Evolutionary conservation across 2,113 vertebrate species (phyloP), one percentile per base, ranked within the genome.

Genomic region (Rhynchomys soricoides): DNA sequence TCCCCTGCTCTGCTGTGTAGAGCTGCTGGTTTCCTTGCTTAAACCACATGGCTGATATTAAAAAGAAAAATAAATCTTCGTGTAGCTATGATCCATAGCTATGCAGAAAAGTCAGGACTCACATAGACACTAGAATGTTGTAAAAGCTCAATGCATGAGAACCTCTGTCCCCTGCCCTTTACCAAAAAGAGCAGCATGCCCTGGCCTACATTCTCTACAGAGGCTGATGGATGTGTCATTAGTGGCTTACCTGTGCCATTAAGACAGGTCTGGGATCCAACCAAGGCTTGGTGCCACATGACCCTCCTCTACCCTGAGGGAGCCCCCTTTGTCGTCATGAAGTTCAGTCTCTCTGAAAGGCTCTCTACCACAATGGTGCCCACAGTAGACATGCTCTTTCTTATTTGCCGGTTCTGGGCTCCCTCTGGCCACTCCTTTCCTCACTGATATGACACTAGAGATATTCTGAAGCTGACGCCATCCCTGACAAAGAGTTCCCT

Each of bases 11-110:
- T 91, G 45, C 13, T 82, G 34, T 45, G 0, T 34, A 48, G 50
- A 37, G 22, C 52, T 13, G 22, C 70, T 92, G n/a, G n/a, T n/a
- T 92, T 93, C 50, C 93, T 94, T 95, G 75, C 50, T 94, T 75
- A 85, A 40, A 64, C n/a, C 3, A 43, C 43, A 34, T 19, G 40
- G 29, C 64, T 89, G 26, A 81, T 50, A 26, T 89, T 26, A 22
- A 66, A 86, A 86, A 86, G 29, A 31, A 48, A 64, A 62, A 64
- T 31, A 43, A 19, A 2, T 31, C 16, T 64, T 16, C 8, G 1
- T 34, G 40, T 48, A 86, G 82, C 40, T 66, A 13, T n/a, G 2
- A 86, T 43, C n/a, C 26, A 48, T 19, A 45, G 37, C 78, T 92
- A 24, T 59, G 70, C 31, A 21, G 31, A 59, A 57, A 34, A 26